phyloP scores from a whole-genome alignment of 2,888 invertebrate species.

The Unio pictorum region DNA sequence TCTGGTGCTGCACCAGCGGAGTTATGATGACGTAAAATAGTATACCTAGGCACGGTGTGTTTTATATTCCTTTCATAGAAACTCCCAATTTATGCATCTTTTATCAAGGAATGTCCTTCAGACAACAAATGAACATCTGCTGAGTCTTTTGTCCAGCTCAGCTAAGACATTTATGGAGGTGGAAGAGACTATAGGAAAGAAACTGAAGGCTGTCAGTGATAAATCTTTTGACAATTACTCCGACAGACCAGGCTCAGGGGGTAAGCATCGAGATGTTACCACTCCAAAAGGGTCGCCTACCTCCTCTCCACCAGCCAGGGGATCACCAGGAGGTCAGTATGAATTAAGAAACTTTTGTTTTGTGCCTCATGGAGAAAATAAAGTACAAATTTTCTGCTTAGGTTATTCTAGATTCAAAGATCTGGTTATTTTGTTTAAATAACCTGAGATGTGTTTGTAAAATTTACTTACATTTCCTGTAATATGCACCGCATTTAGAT shows the following conservation, averaged over 20 bases:
- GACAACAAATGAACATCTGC: conserved; percentile 60
- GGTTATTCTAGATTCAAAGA: too few relatives aligned
- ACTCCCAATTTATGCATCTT: neutral
- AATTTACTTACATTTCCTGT: too few relatives aligned
- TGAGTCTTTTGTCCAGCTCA: conserved; percentile 61
- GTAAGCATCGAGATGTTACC: conserved; percentile 23
- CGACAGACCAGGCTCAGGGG: conserved; percentile 20
- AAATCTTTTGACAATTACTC: conserved; percentile 10
- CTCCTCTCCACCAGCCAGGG: conserved; percentile 13
- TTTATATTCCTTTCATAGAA: neutral
- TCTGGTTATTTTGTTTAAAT: too few relatives aligned
- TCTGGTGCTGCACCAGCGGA: too few relatives aligned
- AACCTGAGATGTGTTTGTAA: too few relatives aligned
- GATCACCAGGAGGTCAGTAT: conserved; percentile 14
- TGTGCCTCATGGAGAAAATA: neutral
- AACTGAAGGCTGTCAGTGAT: conserved; percentile 41
- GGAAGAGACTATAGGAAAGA: conserved; percentile 63
- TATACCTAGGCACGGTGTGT: too few relatives aligned
- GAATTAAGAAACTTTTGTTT: neutral
- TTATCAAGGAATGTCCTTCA: conserved; percentile 51
- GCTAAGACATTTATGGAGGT: conserved; percentile 63
- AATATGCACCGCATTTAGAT: too few relatives aligned
- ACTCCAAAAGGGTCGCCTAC: conserved; percentile 25
- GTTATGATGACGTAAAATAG: too few relatives aligned
- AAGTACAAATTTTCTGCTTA: neutral